phyloP scores from a whole-genome alignment of 1,140 invertebrate genomes.

The Cydia splendana region DNA sequence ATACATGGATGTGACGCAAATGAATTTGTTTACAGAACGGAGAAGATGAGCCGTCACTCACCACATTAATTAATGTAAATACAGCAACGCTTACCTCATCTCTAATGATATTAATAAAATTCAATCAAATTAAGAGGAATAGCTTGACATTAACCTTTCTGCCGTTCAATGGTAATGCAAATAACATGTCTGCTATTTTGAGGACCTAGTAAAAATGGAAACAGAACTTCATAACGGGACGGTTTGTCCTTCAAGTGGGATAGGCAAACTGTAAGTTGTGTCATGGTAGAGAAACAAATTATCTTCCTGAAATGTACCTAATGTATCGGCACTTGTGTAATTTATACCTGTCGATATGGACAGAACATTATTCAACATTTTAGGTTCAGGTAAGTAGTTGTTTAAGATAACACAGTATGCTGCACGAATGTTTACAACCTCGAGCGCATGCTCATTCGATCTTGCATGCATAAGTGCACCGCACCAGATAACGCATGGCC shows the following conservation, averaged over 20 bases:
- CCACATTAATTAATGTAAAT: neutral
- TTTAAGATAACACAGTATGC: neutral
- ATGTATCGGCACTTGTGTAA: too few species aligned
- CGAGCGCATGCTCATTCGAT: neutral
- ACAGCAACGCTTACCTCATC: neutral
- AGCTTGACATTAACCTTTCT: neutral
- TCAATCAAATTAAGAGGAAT: neutral
- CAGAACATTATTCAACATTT: too few species aligned
- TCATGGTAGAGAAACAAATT: too few species aligned
- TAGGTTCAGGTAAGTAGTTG: too few species aligned
- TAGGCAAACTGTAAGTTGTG: too few species aligned
- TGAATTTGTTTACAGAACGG: conserved; percentile 8
- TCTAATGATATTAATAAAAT: neutral
- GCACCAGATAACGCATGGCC: conserved; percentile 23
- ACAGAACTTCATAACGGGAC: too few species aligned
- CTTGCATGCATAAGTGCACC: conserved; percentile 29
- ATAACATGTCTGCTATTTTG: too few species aligned
- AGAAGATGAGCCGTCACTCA: neutral
- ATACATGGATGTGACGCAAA: neutral
- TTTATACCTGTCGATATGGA: too few species aligned
- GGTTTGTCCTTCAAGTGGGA: too few species aligned
- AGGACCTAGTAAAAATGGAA: too few species aligned
- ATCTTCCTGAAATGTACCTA: too few species aligned
- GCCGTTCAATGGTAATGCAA: neutral
- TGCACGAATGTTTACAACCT: conserved; percentile 2